Evolutionary conservation across 2,113 vertebrate species (phyloP).

Genomic region (Desmodus rotundus): DNA sequence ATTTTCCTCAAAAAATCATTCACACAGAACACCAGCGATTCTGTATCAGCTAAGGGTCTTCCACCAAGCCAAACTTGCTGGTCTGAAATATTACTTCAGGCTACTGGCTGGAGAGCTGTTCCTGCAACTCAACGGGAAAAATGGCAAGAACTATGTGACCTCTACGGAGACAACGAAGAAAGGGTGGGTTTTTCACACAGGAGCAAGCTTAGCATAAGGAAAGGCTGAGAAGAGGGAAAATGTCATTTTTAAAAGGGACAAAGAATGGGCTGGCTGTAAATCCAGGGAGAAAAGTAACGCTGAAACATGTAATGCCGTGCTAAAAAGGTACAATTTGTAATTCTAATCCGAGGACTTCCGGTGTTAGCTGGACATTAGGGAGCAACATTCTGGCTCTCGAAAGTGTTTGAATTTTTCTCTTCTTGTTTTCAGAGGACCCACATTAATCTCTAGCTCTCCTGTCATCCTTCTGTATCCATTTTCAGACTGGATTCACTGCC

Average conservation of each 20-base stretch:
- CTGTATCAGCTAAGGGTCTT: background rate
- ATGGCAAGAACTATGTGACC: slow-evolving; percentile 39
- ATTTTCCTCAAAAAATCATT: slow-evolving; percentile 5
- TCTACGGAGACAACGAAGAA: background rate
- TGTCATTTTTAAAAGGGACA: background rate
- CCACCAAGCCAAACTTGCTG: background rate
- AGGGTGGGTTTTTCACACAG: background rate
- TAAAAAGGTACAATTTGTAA: background rate
- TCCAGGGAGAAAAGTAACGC: background rate
- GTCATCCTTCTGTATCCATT: background rate
- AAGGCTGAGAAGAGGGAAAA: background rate
- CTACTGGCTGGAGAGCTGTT: background rate
- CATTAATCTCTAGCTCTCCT: background rate
- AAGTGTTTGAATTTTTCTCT: background rate
- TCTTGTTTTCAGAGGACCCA: background rate
- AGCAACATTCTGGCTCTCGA: background rate
- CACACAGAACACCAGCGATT: background rate
- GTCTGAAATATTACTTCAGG: background rate
- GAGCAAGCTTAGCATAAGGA: background rate
- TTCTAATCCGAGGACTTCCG: background rate
- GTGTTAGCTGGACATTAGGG: background rate
- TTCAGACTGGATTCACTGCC: background rate
- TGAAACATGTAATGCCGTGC: background rate
- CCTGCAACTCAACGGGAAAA: slow-evolving; percentile 8
- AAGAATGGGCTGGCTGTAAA: background rate